Percentiles rank a stretch among this genome's conserved stretches.
Evolutionary conservation across 2,888 invertebrate genomes (phyloP).

Genomic region (Dynastes grantii): DNA sequence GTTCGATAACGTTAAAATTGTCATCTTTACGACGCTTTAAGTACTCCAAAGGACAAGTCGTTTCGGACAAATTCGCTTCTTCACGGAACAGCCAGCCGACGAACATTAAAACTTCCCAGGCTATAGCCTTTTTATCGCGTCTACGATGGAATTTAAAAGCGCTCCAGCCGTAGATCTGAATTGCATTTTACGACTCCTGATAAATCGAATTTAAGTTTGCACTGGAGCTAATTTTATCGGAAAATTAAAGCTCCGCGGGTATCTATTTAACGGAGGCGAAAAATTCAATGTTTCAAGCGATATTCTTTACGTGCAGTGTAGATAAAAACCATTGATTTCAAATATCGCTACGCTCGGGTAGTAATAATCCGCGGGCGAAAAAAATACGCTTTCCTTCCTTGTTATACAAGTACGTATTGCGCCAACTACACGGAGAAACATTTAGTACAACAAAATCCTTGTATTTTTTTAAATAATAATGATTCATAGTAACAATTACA

Average conservation of each 20-base stretch:
- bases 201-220: constrained; percentile 16
- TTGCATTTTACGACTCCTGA: constrained; percentile 9
- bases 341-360: too few relatives aligned
- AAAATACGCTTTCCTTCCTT: too few relatives aligned
- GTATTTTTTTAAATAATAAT: too few relatives aligned
- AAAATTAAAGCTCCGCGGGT: not conserved
- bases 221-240: constrained; percentile 1
- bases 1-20: constrained; percentile 12
- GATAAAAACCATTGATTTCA: too few relatives aligned
- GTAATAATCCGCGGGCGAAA: too few relatives aligned
- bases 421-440: too few relatives aligned
- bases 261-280: not conserved
- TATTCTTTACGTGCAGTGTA: too few relatives aligned
- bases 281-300: not conserved
- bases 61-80: not conserved
- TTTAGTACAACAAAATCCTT: too few relatives aligned
- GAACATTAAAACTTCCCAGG: not conserved
- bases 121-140: constrained; percentile 1
- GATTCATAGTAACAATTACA: too few relatives aligned
- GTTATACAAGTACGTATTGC: too few relatives aligned
- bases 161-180: not conserved
- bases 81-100: not conserved
- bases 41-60: not conserved
- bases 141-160: not conserved
- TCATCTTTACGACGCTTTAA: constrained; percentile 4